Base-by-base conservation (phyloP, 1,140 invertebrate genomes). In the Pararge aegeria region DNA sequence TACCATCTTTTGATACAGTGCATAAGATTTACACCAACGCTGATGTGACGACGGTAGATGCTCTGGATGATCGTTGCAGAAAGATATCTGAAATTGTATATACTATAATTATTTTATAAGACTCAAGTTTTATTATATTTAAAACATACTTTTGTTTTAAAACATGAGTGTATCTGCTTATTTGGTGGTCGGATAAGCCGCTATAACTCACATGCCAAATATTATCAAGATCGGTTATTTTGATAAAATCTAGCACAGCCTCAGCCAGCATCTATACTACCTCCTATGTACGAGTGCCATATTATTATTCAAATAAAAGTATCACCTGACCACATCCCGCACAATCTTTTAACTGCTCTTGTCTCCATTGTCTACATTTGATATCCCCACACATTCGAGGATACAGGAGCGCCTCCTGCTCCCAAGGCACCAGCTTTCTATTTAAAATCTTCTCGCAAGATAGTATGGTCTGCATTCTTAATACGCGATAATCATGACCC, bases 341-440 rank as follows among this genome's bases (percentile, higher is more conserved):
- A 62, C 94, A 95, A 37, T 90, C 89, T 4, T 52, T 80, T 0
- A 94, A 65, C 15, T 84, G 78, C 7, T 69, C 75, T 21, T 83
- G 85, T 19, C 79, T 80, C 74, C 91, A 88, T 48, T 93, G 89
- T 7, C 92, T 80, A 51, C 93, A 93, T 12, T 65, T 71, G 0
- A 72, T 63, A 38, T 89, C 77, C 3, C 80, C 73, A 68, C 94
- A 95, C 1, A 93, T 82, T 18, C 92, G 87, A 0, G 94, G 93
- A 69, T 94, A 95, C 1, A 95, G 77, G 3, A 95, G 72, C 0
- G 93, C 91, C 67, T 95, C 94, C 51, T 91, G 92, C 68, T 95
- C 94, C 84, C 92, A 94, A 0, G 93, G 88, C 9, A 92, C 82
- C 18, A 95, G 67, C 5, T 78, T 71, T 29, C 94, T 90, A 34